A percentile compares a stretch with the other conserved stretches of the same genome.
These are phyloP conservation scores for Rattus norvegicus DNA, from an alignment of 2,113 vertebrate species.

Conservation along the genomic window GRCr8 NC_086024.1:73154501-73155000, in stretches of 20 bases:
- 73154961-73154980: background rate
- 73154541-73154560: no score
- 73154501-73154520: background rate
- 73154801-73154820: background rate
- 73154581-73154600: background rate
- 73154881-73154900: background rate
- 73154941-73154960: background rate
- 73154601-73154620: background rate
- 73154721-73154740: background rate
- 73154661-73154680: background rate
- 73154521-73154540: no score
- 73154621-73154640: background rate
- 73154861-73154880: background rate
- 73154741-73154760: background rate
- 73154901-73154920: background rate
- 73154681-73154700: background rate
- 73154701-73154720: background rate
- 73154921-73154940: background rate
- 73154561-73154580: background rate
- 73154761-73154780: background rate
- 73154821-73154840: background rate
- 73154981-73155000: background rate
- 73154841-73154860: constrained; percentile 3
- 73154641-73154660: background rate
- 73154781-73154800: background rate